Evolutionary conservation across 2,888 invertebrate genomes (phyloP).

Genomic region (Agrochola macilenta): DNA sequence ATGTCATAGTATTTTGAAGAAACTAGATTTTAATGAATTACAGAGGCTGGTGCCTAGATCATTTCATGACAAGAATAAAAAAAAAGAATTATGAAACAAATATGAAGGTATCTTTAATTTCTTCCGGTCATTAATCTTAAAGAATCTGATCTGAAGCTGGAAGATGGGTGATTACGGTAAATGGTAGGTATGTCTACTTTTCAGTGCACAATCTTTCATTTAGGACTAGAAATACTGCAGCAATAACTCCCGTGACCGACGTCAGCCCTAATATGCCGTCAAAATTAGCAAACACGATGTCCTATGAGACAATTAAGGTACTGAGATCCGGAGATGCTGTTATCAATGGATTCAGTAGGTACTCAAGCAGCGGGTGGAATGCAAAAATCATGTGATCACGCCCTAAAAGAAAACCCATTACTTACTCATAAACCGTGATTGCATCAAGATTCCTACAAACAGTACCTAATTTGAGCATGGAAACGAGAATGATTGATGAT

Average conservation of each 20-base stretch:
- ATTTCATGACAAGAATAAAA: neutral
- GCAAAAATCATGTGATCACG: conserved; percentile 60
- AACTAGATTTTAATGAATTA: neutral
- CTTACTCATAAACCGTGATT: neutral
- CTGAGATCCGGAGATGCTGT: conserved; percentile 25
- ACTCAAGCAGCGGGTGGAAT: conserved; percentile 5
- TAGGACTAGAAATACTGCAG: neutral
- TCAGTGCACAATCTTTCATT: neutral
- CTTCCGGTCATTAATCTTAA: neutral
- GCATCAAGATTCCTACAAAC: neutral
- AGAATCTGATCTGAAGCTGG: neutral
- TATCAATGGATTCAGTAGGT: conserved; percentile 24
- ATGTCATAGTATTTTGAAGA: neutral
- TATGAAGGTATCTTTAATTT: neutral
- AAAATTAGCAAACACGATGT: neutral
- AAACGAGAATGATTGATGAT: conserved; percentile 8
- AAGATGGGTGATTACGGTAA: neutral
- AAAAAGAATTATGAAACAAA: neutral
- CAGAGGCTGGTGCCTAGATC: neutral
- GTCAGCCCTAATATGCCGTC: neutral
- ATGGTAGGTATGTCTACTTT: neutral
- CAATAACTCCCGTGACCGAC: neutral
- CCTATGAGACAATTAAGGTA: neutral
- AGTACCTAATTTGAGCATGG: neutral
- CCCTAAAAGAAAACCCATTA: conserved; percentile 3